These are phyloP conservation scores for Columbina picui DNA, from an alignment of 2,113 vertebrate genomes.

Conservation along the genomic window DNA sequence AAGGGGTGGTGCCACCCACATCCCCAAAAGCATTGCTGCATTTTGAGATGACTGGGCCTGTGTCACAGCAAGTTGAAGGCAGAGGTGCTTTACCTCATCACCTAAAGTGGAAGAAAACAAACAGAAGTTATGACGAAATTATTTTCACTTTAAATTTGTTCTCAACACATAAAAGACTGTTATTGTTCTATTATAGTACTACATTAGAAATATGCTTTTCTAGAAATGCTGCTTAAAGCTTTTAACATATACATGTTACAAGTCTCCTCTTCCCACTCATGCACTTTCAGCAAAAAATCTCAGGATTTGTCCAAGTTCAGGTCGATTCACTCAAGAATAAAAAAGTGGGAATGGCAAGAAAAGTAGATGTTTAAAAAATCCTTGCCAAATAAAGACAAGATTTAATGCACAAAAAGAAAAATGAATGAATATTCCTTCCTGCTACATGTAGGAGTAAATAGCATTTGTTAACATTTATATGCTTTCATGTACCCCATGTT, in stretches of 20 bases:
- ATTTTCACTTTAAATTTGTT: background rate
- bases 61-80: conserved; percentile 83
- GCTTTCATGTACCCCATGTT: background rate
- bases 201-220: background rate
- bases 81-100: conserved; percentile 88
- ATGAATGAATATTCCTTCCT: background rate
- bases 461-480: background rate
- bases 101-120: conserved; percentile 75
- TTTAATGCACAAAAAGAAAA: background rate
- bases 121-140: background rate
- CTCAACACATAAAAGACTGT: background rate
- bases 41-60: conserved; percentile 91
- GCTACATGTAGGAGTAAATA: background rate
- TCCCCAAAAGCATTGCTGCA: conserved; percentile 86
- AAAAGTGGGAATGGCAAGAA: background rate
- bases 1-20: conserved; percentile 89
- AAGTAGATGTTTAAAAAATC: background rate
- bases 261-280: background rate
- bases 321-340: background rate
- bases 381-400: background rate
- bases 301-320: background rate
- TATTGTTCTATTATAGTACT: background rate
- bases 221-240: background rate
- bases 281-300: background rate
- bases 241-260: background rate